phyloP scores from a whole-genome alignment of 2,888 invertebrate species.

The Trissonchulus latispiculum region DNA sequence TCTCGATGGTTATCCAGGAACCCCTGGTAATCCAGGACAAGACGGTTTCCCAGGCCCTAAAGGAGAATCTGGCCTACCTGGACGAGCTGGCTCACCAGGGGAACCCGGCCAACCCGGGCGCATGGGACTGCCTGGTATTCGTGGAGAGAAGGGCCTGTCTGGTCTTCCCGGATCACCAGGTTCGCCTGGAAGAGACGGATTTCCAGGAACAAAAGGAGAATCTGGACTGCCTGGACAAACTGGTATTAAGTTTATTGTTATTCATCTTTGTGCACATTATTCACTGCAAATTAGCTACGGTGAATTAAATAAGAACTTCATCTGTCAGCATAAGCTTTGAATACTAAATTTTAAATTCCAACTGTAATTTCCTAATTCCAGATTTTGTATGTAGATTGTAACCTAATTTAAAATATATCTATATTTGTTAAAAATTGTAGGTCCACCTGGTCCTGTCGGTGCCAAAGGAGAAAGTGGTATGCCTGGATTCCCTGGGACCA shows the following conservation, averaged over 20 bases:
- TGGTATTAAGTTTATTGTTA: no score
- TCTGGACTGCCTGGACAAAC: conserved; percentile 35
- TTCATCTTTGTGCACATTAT: no score
- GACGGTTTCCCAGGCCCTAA: conserved; percentile 37
- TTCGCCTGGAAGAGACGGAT: conserved; percentile 34
- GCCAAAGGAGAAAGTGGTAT: conserved; percentile 45
- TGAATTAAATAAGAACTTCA: no score
- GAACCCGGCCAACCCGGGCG: conserved; percentile 50
- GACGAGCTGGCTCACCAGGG: conserved; percentile 53
- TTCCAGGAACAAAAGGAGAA: conserved; percentile 46
- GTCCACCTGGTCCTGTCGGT: not conserved
- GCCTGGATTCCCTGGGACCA: conserved; percentile 53
- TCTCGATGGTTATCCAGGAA: conserved; percentile 39
- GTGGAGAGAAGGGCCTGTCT: conserved; percentile 24
- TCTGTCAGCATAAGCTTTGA: no score
- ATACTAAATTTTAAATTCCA: no score
- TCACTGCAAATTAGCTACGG: no score
- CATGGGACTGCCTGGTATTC: conserved; percentile 35
- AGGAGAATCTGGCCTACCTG: conserved; percentile 31
- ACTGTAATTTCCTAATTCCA: not conserved
- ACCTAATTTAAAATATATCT: no score
- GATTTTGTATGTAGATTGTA: no score
- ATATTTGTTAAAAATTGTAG: no score
- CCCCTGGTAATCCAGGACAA: conserved; percentile 34
- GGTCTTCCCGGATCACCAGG: conserved; percentile 44